Percentiles rank a stretch among this genome's conserved stretches.
phyloP scores from a whole-genome alignment of 2,797 vertebrate species.

The Sebastes hopkinsi region DNA sequence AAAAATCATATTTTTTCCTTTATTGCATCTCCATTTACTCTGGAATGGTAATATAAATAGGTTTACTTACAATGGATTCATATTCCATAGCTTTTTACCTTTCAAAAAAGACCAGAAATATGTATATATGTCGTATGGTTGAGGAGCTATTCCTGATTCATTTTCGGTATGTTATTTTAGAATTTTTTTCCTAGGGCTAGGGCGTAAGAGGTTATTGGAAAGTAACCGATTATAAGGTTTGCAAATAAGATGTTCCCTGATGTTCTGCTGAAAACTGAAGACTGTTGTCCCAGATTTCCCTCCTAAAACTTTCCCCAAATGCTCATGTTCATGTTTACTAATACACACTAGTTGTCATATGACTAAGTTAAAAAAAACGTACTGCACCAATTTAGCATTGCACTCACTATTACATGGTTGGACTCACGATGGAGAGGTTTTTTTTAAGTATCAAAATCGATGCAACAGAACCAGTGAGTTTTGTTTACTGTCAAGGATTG shows the following conservation, averaged over 20 bases:
- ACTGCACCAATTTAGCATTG: not conserved
- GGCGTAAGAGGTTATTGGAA: not conserved
- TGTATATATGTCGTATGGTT: too few relatives aligned
- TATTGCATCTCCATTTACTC: not conserved
- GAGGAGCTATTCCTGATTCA: too few relatives aligned
- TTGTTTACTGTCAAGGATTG: not conserved
- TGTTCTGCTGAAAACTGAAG: conserved; percentile 12
- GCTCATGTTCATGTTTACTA: not conserved
- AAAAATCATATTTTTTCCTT: not conserved
- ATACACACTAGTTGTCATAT: not conserved
- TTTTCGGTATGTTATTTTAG: too few relatives aligned
- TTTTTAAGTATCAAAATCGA: too few relatives aligned
- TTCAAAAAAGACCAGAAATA: too few relatives aligned
- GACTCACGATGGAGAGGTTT: too few relatives aligned
- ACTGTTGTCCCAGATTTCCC: conserved; percentile 4
- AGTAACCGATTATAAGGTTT: conserved; percentile 8
- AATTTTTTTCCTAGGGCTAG: rapidly evolving
- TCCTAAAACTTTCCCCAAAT: not conserved
- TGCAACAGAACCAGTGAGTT: not conserved
- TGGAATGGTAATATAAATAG: too few relatives aligned
- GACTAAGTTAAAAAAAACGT: not conserved
- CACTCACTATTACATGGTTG: too few relatives aligned
- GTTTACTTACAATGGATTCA: too few relatives aligned
- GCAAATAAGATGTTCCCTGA: conserved; percentile 38
- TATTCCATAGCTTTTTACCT: too few relatives aligned